Evolutionary conservation across 1,140 invertebrate species (phyloP).

Genomic region (Listronotus bonariensis): DNA sequence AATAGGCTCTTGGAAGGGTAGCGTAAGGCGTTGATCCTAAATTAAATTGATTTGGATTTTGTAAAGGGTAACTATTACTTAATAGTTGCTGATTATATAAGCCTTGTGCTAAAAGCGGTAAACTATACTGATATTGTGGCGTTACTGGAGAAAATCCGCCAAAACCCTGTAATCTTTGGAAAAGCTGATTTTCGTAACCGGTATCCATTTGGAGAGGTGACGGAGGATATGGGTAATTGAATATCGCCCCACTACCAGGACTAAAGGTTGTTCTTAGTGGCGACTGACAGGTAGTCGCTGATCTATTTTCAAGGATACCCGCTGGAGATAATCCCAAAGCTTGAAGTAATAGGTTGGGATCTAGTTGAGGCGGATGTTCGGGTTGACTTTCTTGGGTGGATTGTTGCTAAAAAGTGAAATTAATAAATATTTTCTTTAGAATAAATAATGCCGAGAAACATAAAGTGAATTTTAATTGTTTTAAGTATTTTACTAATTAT

Average conservation of each 20-base stretch:
- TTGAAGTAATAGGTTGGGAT: conserved; percentile 47
- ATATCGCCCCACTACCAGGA: conserved; percentile 39
- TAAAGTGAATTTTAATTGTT: neutral
- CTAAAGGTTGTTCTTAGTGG: conserved; percentile 47
- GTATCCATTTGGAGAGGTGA: conserved; percentile 35
- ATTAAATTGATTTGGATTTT: conserved; percentile 25
- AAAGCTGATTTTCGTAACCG: conserved; percentile 45
- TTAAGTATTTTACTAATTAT: too few relatives aligned
- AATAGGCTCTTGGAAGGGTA: conserved; percentile 40
- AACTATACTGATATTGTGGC: conserved; percentile 38
- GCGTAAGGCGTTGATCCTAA: conserved; percentile 35
- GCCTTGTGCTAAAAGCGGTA: conserved; percentile 35
- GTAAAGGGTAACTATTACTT: conserved; percentile 52
- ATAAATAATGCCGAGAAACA: neutral
- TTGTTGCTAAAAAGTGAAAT: conserved; percentile 20
- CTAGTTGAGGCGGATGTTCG: conserved; percentile 23
- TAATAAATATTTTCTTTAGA: neutral
- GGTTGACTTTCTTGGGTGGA: conserved; percentile 5
- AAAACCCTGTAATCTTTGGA: conserved; percentile 49
- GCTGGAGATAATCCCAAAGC: conserved; percentile 46
- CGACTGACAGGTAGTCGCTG: conserved; percentile 45
- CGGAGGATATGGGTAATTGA: conserved; percentile 47
- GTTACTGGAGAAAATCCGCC: conserved; percentile 42
- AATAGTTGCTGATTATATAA: conserved; percentile 38
- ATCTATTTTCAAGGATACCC: conserved; percentile 50